Evolutionary conservation across 2,797 vertebrate species (phyloP), one percentile per base, ranked within the genome.

Genomic region (Acridotheres tristis): DNA sequence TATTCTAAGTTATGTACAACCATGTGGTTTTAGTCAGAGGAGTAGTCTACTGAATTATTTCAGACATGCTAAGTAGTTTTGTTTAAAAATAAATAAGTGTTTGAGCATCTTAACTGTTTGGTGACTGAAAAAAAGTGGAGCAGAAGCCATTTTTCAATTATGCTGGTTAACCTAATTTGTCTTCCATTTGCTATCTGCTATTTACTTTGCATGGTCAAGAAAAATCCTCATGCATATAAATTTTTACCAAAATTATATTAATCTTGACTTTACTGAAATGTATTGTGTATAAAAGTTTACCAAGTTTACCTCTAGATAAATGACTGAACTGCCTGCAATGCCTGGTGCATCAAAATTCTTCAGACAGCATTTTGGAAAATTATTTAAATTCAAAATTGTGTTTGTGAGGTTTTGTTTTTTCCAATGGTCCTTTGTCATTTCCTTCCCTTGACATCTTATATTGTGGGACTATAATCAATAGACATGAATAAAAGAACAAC

Each of bases 401-500:
- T 77, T 63, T 61, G 8, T 10, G 57, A 61, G 29, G 6, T 43
- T 11, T 61, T 55, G 27, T 29, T 69, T 59, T 63, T n/a, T 15
- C 26, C 15, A 32, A 2, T 40, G 65, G 10, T 61, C 5, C n/a
- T 67, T 42, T 65, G 27, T 34, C 5, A 50, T 92, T 96, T 94
- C 23, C 58, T 87, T 80, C 47, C 11, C 17, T 94, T 13, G 0
- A 9, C 26, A 10, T 57, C 38, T 51, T 73, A 22, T 57, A 25
- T 23, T 66, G 42, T 65, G 45, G 55, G 74, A 73, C 42, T 57
- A 15, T 58, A 85, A 92, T 93, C 90, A 96, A 95, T 95, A 89
- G 12, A 61, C 51, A 85, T 80, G 75, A 93, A 94, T 94, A 90
- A 88, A 94, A 93, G 43, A 83, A n/a, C 69, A 83, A n/a, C 69